phyloP scores from a whole-genome alignment of 2,888 invertebrate species.

The Sabatieria punctata region DNA sequence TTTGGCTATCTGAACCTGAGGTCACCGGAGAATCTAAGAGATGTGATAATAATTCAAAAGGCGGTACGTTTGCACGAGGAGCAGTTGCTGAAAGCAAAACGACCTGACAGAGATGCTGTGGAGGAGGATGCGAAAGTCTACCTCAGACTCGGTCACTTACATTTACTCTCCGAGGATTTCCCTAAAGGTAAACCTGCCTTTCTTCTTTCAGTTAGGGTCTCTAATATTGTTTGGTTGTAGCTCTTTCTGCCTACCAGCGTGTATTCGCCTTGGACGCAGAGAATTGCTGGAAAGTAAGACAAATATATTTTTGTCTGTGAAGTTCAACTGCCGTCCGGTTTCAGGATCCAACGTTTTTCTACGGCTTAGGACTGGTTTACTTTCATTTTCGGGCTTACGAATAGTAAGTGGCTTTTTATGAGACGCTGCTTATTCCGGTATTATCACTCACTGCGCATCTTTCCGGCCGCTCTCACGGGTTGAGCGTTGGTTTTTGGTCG shows the following conservation, averaged over 20 bases:
- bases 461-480: too few species aligned
- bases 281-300: slow-evolving; percentile 49
- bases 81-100: too few species aligned
- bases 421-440: too few species aligned
- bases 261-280: slow-evolving; percentile 51
- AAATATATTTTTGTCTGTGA: slow-evolving; percentile 3
- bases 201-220: background rate
- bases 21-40: slow-evolving; percentile 58
- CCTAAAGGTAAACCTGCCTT: slow-evolving; percentile 55
- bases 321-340: slow-evolving; percentile 8
- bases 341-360: slow-evolving; percentile 65
- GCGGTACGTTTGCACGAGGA: too few species aligned
- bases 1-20: slow-evolving; percentile 73
- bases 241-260: slow-evolving; percentile 91
- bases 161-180: slow-evolving; percentile 76
- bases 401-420: slow-evolving; percentile 55
- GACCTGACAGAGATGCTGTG: slow-evolving; percentile 25
- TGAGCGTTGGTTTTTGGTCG: too few species aligned
- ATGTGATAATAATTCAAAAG: slow-evolving; percentile 60
- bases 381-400: slow-evolving; percentile 87
- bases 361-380: slow-evolving; percentile 84
- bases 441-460: too few species aligned
- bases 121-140: slow-evolving; percentile 73
- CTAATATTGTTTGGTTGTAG: slow-evolving; percentile 43
- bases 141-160: slow-evolving; percentile 86